These are phyloP conservation scores for Megathymus violae DNA, from an alignment of 1,140 invertebrate genomes.

Conservation along the genomic window DNA sequence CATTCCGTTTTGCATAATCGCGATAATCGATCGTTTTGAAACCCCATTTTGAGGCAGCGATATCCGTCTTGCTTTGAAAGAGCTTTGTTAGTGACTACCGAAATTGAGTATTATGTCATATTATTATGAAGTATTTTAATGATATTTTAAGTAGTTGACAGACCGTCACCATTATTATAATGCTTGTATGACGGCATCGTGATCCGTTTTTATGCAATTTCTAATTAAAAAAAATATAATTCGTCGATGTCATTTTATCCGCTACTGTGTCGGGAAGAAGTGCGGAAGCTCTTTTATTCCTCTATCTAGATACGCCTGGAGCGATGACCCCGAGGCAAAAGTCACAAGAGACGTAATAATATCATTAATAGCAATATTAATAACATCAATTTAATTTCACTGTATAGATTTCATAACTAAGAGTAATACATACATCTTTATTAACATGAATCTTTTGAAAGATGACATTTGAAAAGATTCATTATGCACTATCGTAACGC, in stretches of 20 bases:
- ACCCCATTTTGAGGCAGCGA: background rate
- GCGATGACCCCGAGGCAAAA: background rate
- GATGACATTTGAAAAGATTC: slow-evolving; percentile 7
- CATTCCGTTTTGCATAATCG: slow-evolving; percentile 12
- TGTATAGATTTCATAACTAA: slow-evolving; percentile 13
- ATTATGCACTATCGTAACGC: slow-evolving; percentile 10
- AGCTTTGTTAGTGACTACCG: too few species aligned
- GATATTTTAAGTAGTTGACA: too few species aligned
- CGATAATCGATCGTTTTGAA: background rate
- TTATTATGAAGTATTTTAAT: too few species aligned
- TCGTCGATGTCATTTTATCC: background rate
- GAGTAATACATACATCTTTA: slow-evolving; percentile 5
- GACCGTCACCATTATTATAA: too few species aligned
- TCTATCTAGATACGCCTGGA: slow-evolving; percentile 3
- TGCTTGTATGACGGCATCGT: too few species aligned
- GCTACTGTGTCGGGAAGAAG: background rate
- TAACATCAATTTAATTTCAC: slow-evolving; percentile 14
- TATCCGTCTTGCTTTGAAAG: background rate
- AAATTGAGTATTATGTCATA: too few species aligned
- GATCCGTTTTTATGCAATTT: too few species aligned
- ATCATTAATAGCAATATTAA: background rate
- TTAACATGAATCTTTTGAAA: slow-evolving; percentile 20
- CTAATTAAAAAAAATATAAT: background rate
- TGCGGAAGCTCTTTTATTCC: background rate
- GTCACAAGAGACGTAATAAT: background rate